Conservation (phyloP, 2,797 vertebrate genomes). For the Sebastes matsubarae region DNA sequence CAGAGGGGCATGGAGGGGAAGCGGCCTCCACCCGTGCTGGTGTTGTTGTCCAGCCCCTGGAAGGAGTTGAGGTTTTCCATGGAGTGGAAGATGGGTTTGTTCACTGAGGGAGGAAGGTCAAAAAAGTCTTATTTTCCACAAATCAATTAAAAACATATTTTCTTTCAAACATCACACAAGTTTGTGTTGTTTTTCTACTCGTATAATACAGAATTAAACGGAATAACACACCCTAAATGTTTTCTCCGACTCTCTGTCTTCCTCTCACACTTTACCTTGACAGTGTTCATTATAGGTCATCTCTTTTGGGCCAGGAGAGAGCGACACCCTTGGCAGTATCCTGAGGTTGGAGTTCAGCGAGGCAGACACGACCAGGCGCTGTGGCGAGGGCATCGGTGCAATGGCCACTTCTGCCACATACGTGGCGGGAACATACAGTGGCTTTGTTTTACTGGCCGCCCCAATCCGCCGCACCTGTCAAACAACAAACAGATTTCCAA, state of each 20-base stretch:
- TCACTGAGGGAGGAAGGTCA: conserved; percentile 58
- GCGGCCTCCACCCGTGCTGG: conserved; percentile 22
- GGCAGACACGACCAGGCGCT: conserved; percentile 63
- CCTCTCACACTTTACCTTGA: conserved; percentile 57
- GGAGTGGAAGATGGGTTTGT: conserved; percentile 79
- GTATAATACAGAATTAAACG: neutral
- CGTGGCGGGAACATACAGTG: conserved; percentile 89
- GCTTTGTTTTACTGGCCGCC: conserved; percentile 80
- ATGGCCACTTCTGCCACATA: conserved; percentile 87
- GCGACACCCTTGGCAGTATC: conserved; percentile 47
- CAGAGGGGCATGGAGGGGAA: conserved; percentile 58
- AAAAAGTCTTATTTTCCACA: neutral
- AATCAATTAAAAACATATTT: neutral
- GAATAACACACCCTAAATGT: neutral
- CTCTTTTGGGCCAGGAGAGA: conserved; percentile 48
- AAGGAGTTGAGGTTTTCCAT: conserved; percentile 86
- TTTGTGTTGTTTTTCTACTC: neutral
- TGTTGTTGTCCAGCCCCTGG: conserved; percentile 35
- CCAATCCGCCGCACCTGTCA: conserved; percentile 83
- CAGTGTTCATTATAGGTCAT: conserved; percentile 11
- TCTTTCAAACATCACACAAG: neutral
- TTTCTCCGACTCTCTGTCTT: neutral
- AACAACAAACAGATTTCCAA: conserved; percentile 8
- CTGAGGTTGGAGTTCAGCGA: conserved; percentile 66
- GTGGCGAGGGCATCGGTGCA: conserved; percentile 63